Percentiles rank a stretch among this genome's conserved stretches.
These are phyloP conservation scores for Cynodonichthys magdalenae DNA, from an alignment of 2,797 vertebrate genomes.

Conservation along the genomic window DNA sequence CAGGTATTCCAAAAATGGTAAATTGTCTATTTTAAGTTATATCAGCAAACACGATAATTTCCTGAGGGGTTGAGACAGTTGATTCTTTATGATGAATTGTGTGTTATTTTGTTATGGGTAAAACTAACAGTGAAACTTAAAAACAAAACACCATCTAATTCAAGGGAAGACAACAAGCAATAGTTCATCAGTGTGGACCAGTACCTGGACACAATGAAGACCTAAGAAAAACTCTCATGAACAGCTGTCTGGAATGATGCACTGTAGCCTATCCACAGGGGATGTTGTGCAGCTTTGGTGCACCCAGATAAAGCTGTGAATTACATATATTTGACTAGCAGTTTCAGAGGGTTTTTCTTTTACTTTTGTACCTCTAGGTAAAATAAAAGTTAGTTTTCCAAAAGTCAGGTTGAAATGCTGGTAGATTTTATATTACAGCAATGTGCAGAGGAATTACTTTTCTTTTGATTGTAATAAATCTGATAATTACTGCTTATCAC, in stretches of 20 bases:
- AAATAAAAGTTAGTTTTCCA: too few species aligned
- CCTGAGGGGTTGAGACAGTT: too few species aligned
- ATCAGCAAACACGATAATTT: constrained; percentile 12
- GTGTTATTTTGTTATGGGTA: not conserved
- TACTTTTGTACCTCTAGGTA: constrained; percentile 9
- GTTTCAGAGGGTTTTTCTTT: constrained; percentile 4
- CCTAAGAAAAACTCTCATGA: constrained; percentile 38
- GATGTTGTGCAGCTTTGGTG: constrained; percentile 26
- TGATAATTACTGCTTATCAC: too few species aligned
- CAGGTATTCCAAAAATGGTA: not conserved
- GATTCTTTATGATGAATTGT: not conserved
- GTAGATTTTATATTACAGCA: constrained; percentile 3
- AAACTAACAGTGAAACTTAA: not conserved
- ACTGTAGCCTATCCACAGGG: constrained; percentile 20
- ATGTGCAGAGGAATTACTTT: not conserved
- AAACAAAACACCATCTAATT: constrained; percentile 18
- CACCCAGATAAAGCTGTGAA: constrained; percentile 22
- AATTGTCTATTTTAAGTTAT: not conserved
- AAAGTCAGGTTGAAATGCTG: too few species aligned
- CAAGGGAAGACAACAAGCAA: constrained; percentile 9
- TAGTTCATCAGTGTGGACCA: constrained; percentile 22
- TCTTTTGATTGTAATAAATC: too few species aligned
- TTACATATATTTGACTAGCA: constrained; percentile 7
- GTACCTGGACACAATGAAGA: constrained; percentile 23
- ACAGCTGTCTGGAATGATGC: constrained; percentile 54